A percentile compares a stretch with the other conserved stretches of the same genome.
Conservation (phyloP, 2,797 vertebrate species). For the Bovichtus variegatus region DNA sequence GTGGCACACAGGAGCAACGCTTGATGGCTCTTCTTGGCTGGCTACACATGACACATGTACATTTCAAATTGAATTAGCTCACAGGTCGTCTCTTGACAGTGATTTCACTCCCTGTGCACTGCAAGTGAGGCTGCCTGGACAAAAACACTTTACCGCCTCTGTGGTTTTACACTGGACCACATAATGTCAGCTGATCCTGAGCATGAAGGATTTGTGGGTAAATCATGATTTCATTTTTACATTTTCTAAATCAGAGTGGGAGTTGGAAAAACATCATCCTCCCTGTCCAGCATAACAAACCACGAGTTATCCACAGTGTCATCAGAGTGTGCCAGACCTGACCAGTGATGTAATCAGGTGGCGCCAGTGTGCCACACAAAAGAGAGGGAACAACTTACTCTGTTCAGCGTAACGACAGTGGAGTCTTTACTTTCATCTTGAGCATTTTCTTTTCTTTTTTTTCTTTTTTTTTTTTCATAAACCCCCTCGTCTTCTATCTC, state of each 20-base stretch:
- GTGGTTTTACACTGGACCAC: constrained; percentile 13
- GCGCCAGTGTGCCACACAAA: constrained; percentile 70
- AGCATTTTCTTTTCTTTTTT: constrained; percentile 79
- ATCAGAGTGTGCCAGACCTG: constrained; percentile 35
- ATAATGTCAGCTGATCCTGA: constrained; percentile 61
- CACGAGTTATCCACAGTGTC: constrained; percentile 21
- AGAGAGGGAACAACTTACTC: constrained; percentile 70
- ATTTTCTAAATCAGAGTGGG: neutral
- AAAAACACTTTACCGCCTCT: constrained; percentile 46
- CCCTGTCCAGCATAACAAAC: neutral
- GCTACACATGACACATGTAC: constrained; percentile 32
- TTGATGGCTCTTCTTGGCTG: constrained; percentile 44
- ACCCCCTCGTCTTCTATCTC: constrained; percentile 58
- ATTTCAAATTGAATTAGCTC: constrained; percentile 31
- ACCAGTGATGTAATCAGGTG: constrained; percentile 63
- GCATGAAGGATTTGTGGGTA: constrained; percentile 27
- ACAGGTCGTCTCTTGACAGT: constrained; percentile 12
- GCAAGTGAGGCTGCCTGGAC: constrained; percentile 33
- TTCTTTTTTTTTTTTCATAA: constrained; percentile 27
- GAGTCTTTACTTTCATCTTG: constrained; percentile 81
- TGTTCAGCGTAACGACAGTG: constrained; percentile 60
- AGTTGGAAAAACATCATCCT: neutral
- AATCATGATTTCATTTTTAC: neutral
- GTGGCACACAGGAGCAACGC: constrained; percentile 58
- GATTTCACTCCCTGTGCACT: constrained; percentile 20